These are phyloP conservation scores for Arothron firmamentum DNA, from an alignment of 2,113 vertebrate species.

Conservation along the genomic window DNA sequence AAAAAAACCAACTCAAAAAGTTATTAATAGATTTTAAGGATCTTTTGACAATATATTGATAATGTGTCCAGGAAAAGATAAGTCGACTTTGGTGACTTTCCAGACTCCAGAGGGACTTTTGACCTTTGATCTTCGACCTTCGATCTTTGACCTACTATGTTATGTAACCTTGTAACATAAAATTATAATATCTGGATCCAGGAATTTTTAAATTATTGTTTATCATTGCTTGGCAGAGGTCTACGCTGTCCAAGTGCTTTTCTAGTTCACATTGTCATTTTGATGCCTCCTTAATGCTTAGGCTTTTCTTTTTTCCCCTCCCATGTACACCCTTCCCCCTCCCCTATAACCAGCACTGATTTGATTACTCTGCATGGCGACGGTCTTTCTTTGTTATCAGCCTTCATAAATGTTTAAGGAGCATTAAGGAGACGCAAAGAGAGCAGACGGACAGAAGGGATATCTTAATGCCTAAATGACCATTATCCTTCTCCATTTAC, in stretches of 20 bases:
- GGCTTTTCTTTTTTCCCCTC: background rate
- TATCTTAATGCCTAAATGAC: constrained; percentile 71
- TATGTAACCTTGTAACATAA: too few species aligned
- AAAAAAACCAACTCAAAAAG: too few species aligned
- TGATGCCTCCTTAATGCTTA: too few species aligned
- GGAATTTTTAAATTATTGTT: constrained; percentile 9
- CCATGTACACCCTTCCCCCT: constrained; percentile 10
- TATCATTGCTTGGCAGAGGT: too few species aligned
- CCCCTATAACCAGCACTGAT: constrained; percentile 62
- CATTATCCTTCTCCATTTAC: constrained; percentile 71
- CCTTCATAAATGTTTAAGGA: constrained; percentile 75
- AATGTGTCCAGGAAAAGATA: too few species aligned
- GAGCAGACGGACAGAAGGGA: constrained; percentile 44
- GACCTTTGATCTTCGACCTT: too few species aligned
- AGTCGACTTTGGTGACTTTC: too few species aligned
- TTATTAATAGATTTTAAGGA: too few species aligned
- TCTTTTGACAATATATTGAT: too few species aligned
- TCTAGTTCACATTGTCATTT: constrained; percentile 44
- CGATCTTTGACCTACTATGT: too few species aligned
- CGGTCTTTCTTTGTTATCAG: constrained; percentile 67
- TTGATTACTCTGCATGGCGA: constrained; percentile 61
- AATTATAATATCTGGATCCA: too few species aligned
- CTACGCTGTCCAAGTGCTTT: background rate
- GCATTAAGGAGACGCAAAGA: constrained; percentile 65
- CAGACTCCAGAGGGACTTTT: too few species aligned